Base-by-base conservation (phyloP, 2,888 invertebrate genomes). In the Drosophila neutralis region DNA sequence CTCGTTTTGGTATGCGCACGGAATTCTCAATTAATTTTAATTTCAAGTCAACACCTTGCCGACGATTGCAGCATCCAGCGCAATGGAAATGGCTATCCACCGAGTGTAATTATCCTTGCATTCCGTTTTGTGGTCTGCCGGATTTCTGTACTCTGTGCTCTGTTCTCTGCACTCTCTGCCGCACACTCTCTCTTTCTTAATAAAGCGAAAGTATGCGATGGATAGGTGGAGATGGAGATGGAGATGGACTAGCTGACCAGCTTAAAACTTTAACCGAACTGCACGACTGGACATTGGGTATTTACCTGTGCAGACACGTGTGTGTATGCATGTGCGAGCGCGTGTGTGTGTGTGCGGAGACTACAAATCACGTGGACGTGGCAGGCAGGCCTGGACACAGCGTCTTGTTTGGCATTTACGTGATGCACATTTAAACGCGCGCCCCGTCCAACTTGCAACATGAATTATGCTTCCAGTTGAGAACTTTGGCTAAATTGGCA, bases 1-100 rank as follows among this genome's bases (percentile, higher is more conserved):
- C 76, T 77, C 73, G 65, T 73, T 81, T 77, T 80, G 75, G 78
- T 87, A 91, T 89, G 91, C 87, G 82, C 82, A 69, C 68, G 83
- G 91, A 91, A 91, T 91, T 90, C 84, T 85, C 88, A 91, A 91
- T 91, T 91, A 90, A 91, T 91, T 91, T 91, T 91, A 91, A 90
- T 91, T 91, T 90, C 84, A 78, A 90, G 90, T 90, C 91, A 91
- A 91, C 91, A 91, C 91, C 91, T 91, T 78, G 69, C 76, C 79
- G 78, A 76, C 77, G 74, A 77, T 74, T 83, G 75, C 81, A 76
- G 59, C 51, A 38, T 10, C 54, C 45, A 48, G 62, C 60, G 21
- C 45, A 21, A 45, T 45, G 45, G 21, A 7, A 45, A 21, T 57
- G 54, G 57, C 33, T 38, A 56, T 67, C 69, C 67, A 76, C 49